Base-by-base conservation (phyloP, 2,113 vertebrate species). In the Leucosticte australis region DNA sequence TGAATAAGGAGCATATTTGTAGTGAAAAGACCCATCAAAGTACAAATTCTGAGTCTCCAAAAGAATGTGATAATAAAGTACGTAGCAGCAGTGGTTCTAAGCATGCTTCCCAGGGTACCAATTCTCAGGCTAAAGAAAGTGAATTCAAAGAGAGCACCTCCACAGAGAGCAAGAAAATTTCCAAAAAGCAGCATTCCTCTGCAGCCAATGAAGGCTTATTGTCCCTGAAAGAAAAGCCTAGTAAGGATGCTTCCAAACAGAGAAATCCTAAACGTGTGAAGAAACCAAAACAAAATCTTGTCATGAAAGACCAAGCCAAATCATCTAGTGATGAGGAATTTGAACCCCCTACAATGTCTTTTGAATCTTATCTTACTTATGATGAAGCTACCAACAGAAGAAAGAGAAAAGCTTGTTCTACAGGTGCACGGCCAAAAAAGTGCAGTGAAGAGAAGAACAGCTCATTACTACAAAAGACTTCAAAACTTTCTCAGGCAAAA, bases 281-380 rank as follows among this genome's bases (percentile, higher is more conserved):
- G 64, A 93, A 94, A 69, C 4, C 11, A 35, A 75, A 78, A 9
- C 57, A 76, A 75, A 69, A 71, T 10, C 15, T 42, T 47, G 11
- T 39, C 16, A 13, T 52, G 47, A 12, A 57, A 94, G 89, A 35
- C 23, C 31, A 89, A 85, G 26, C 6, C 2, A 33, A 73, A 44
- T 83, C 70, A 73, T 30, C 79, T 24, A 81, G 83, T 46, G 86
- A 87, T 27, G 96, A 96, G 11, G 63, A 89, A 35, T 83, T 90
- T 47, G 97, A 98, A 14, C 75, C 87, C 22, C 97, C 98, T 13
- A 87, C 96, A n/a, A 98, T 98, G 98, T 98, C 99, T 65, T 99
- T 99, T 96, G 99, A 99, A 93, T 98, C 98, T 4, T 99, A 83
- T 33, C 96, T 99, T 82, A 98, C 96, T 96, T 99, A 99, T 84